phyloP scores from a whole-genome alignment of 2,797 vertebrate species.

The Myripristis murdjan region DNA sequence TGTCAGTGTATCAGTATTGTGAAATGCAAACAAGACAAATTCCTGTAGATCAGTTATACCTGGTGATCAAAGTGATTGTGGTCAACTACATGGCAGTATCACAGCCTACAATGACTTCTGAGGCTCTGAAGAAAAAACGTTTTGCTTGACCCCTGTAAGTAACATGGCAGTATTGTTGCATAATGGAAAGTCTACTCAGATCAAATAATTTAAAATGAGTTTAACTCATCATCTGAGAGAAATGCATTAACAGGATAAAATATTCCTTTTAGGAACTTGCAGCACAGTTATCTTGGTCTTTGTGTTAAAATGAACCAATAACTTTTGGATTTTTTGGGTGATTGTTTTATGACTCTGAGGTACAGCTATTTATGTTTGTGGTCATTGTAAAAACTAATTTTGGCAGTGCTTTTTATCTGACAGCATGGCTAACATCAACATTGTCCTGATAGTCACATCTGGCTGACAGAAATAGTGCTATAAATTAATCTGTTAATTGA shows the following conservation, averaged over 20 bases:
- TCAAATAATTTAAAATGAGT: too few relatives aligned
- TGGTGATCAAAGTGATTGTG: neutral
- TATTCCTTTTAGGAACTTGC: slow-evolving; percentile 5
- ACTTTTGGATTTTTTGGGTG: slow-evolving; percentile 29
- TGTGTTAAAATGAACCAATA: slow-evolving; percentile 37
- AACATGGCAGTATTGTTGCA: slow-evolving; percentile 16
- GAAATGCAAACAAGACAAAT: too few relatives aligned
- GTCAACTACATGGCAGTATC: slow-evolving; percentile 20
- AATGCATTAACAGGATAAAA: slow-evolving; percentile 3
- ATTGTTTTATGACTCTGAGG: slow-evolving; percentile 48
- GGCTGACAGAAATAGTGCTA: neutral
- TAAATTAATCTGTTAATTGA: neutral
- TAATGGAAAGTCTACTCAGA: neutral
- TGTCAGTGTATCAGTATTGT: neutral
- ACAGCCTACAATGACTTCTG: neutral
- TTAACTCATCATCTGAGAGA: slow-evolving; percentile 14
- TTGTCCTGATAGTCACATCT: slow-evolving; percentile 19
- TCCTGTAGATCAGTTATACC: neutral
- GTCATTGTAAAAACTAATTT: slow-evolving; percentile 37
- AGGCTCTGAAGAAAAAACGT: neutral
- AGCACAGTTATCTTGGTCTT: slow-evolving; percentile 55
- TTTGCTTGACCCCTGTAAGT: neutral
- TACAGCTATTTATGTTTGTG: slow-evolving; percentile 45
- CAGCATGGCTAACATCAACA: slow-evolving; percentile 20
- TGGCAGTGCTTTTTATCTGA: slow-evolving; percentile 46